Percentiles rank a stretch among this genome's conserved stretches.
These are phyloP conservation scores for Mythimna albipuncta DNA, from an alignment of 2,888 invertebrate species.

Conservation along the genomic window DNA sequence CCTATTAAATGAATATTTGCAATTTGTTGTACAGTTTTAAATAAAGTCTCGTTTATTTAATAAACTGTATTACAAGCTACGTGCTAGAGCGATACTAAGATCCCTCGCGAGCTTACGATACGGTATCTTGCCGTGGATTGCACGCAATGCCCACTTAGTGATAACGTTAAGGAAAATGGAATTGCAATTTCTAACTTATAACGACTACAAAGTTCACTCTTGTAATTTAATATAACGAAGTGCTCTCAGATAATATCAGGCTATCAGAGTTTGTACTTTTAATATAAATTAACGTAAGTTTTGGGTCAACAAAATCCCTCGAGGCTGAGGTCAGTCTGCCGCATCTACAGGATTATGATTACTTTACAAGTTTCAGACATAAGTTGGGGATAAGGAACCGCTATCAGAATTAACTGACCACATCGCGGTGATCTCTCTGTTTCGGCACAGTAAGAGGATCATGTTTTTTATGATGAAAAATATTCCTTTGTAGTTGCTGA, in stretches of 20 bases:
- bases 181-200: slow-evolving; percentile 30
- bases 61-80: slow-evolving; percentile 39
- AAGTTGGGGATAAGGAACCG: slow-evolving; percentile 55
- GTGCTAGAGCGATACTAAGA: slow-evolving; percentile 20
- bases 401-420: slow-evolving; percentile 42
- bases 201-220: slow-evolving; percentile 8
- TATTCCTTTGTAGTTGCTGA: slow-evolving; percentile 10
- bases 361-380: slow-evolving; percentile 59
- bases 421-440: slow-evolving; percentile 32
- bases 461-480: slow-evolving; percentile 15
- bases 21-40: slow-evolving; percentile 54
- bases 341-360: slow-evolving; percentile 60
- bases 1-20: slow-evolving; percentile 67
- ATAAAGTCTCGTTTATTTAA: slow-evolving; percentile 44
- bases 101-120: slow-evolving; percentile 38
- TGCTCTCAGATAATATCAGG: slow-evolving; percentile 26
- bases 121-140: slow-evolving; percentile 43
- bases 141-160: slow-evolving; percentile 43
- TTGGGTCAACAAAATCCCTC: slow-evolving; percentile 60
- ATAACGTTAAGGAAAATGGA: slow-evolving; percentile 39
- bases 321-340: slow-evolving; percentile 52
- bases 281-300: slow-evolving; percentile 61
- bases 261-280: slow-evolving; percentile 44
- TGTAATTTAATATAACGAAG: slow-evolving; percentile 12
- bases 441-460: slow-evolving; percentile 29